These are phyloP conservation scores for Drosophila paranaensis DNA, from an alignment of 2,888 invertebrate species.

Conservation along the genomic window DNA sequence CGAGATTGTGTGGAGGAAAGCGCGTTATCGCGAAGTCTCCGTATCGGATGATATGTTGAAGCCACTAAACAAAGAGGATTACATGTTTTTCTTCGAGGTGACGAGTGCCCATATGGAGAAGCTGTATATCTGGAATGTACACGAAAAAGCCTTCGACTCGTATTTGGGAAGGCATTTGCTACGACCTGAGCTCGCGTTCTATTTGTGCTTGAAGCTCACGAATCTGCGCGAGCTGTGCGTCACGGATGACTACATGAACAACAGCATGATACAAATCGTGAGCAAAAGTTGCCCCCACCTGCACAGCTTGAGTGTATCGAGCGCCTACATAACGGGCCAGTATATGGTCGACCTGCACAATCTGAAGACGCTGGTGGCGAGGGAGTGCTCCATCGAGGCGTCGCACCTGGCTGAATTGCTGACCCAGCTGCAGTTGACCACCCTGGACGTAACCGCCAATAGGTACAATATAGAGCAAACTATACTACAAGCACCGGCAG, in stretches of 20 bases:
- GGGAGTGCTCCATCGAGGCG: constrained; percentile 63
- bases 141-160: constrained; percentile 62
- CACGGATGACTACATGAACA: constrained; percentile 61
- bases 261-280: constrained; percentile 65
- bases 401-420: constrained; percentile 49
- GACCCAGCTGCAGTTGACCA: constrained; percentile 44
- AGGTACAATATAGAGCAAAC: constrained; percentile 53
- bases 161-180: constrained; percentile 60
- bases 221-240: constrained; percentile 63
- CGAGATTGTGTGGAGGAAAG: constrained; percentile 61
- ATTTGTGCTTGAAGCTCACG: constrained; percentile 52
- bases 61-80: constrained; percentile 62
- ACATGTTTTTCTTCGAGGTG: constrained; percentile 65
- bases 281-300: constrained; percentile 51
- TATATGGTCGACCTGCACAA: constrained; percentile 44
- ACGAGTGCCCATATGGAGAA: constrained; percentile 62
- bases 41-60: constrained; percentile 55
- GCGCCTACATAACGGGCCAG: constrained; percentile 65
- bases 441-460: constrained; percentile 59
- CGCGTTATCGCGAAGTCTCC: constrained; percentile 61
- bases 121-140: constrained; percentile 69
- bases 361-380: constrained; percentile 57
- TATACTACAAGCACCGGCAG: constrained; percentile 39
- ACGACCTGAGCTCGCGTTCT: constrained; percentile 61
- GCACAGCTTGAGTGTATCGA: constrained; percentile 62